Evolutionary conservation across 2,888 invertebrate genomes (phyloP).

Genomic region (Pimpla rufipes): DNA sequence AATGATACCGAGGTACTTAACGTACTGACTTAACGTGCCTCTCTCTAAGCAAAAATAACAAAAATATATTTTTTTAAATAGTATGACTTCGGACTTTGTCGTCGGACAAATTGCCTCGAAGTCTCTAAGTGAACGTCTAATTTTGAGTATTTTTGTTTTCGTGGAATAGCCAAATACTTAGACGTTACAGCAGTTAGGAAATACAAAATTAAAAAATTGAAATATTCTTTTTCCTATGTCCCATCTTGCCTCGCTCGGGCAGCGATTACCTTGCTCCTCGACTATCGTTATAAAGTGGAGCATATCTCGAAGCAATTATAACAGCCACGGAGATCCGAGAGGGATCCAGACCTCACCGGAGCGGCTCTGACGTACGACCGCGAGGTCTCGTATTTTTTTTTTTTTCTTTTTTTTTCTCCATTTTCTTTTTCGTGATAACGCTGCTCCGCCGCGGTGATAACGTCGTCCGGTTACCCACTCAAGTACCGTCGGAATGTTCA

Average conservation of each 20-base stretch:
- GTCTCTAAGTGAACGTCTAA: too few species aligned
- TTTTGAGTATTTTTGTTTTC: too few species aligned
- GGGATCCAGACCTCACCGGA: slow-evolving; percentile 11
- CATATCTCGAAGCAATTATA: slow-evolving; percentile 60
- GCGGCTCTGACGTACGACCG: slow-evolving; percentile 30
- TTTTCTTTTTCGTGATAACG: slow-evolving; percentile 44
- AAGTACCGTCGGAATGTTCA: slow-evolving; percentile 19
- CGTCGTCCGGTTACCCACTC: slow-evolving; percentile 23
- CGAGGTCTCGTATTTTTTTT: slow-evolving; percentile 23
- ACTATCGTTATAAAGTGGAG: slow-evolving; percentile 71
- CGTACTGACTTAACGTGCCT: too few species aligned
- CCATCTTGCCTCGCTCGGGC: slow-evolving; percentile 64
- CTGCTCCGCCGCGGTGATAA: slow-evolving; percentile 30
- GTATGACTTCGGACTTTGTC: too few species aligned
- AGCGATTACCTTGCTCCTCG: slow-evolving; percentile 49
- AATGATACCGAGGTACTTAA: too few species aligned
- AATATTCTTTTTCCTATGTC: too few species aligned
- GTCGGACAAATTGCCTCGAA: too few species aligned
- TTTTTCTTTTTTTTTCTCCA: background rate
- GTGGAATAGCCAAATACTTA: too few species aligned
- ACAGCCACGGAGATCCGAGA: slow-evolving; percentile 21
- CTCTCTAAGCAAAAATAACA: too few species aligned
- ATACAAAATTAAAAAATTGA: too few species aligned
- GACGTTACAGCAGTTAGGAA: too few species aligned
- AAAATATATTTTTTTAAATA: too few species aligned